Conservation (phyloP, 2,888 invertebrate genomes). For the Molanna angustata region DNA sequence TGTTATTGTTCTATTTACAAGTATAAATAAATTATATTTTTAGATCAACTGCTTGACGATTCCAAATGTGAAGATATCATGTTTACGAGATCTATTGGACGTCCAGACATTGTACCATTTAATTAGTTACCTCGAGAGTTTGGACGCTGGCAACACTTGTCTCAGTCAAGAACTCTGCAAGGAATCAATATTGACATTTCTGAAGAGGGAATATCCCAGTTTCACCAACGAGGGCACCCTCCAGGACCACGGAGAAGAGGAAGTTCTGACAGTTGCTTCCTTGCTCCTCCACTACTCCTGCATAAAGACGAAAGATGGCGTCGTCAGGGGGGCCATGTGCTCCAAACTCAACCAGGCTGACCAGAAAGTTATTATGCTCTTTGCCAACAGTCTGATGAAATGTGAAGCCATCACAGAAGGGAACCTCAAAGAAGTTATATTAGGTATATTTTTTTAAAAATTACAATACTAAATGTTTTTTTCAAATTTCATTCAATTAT, state of each 20-base stretch:
- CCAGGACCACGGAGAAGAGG: slow-evolving; percentile 41
- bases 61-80: slow-evolving; percentile 31
- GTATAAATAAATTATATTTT: no score
- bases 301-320: slow-evolving; percentile 53
- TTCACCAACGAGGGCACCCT: slow-evolving; percentile 44
- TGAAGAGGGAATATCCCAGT: slow-evolving; percentile 44
- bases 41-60: slow-evolving; percentile 51
- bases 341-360: slow-evolving; percentile 49
- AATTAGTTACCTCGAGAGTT: slow-evolving; percentile 37
- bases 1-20: no score
- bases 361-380: slow-evolving; percentile 55
- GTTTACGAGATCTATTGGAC: slow-evolving; percentile 9
- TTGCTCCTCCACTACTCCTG: slow-evolving; percentile 54
- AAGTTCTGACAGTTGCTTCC: slow-evolving; percentile 49
- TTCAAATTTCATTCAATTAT: no score
- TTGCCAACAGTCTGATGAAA: slow-evolving; percentile 53
- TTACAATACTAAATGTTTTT: no score
- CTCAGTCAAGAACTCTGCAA: not conserved
- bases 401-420: slow-evolving; percentile 44
- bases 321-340: slow-evolving; percentile 57
- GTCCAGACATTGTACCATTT: slow-evolving; percentile 36
- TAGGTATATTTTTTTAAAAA: no score
- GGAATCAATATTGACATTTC: slow-evolving; percentile 1
- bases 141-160: not conserved
- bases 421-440: slow-evolving; percentile 47